Percentiles rank a stretch among this genome's conserved stretches.
phyloP scores from a whole-genome alignment of 1,140 invertebrate species.

The Zaprionus gabonicus region DNA sequence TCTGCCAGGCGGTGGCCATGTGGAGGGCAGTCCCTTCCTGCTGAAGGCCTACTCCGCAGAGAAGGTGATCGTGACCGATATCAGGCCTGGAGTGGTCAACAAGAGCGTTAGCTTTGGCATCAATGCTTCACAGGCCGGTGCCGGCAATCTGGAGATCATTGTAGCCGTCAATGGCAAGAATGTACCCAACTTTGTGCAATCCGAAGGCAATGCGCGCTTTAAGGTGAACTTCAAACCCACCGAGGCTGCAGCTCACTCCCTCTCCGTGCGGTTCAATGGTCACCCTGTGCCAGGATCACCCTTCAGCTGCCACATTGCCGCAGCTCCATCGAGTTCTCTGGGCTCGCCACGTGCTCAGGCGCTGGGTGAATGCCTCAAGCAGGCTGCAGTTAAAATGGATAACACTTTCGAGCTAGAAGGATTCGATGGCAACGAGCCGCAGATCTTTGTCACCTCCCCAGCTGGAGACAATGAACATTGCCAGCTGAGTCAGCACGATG shows the following conservation, averaged over 20 bases:
- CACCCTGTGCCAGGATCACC: constrained; percentile 97
- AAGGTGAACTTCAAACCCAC: constrained; percentile 98
- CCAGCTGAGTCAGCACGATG: constrained; percentile 86
- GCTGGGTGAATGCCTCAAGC: constrained; percentile 86
- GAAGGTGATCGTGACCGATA: constrained; percentile 93
- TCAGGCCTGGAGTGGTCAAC: constrained; percentile 94
- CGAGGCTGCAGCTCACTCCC: constrained; percentile 93
- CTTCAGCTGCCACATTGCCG: constrained; percentile 92
- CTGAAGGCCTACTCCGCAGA: constrained; percentile 97
- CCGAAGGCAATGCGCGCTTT: constrained; percentile 98
- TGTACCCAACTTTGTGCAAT: constrained; percentile 99
- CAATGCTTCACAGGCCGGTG: constrained; percentile 91
- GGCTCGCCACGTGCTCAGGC: constrained; percentile 85
- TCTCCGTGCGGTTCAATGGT: constrained; percentile 98
- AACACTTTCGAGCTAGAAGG: constrained; percentile 83
- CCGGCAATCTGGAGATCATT: constrained; percentile 98
- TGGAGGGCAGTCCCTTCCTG: constrained; percentile 97
- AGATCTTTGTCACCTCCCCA: constrained; percentile 91
- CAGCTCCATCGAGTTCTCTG: constrained; percentile 69
- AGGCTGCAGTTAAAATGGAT: constrained; percentile 86
- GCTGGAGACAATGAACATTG: constrained; percentile 90
- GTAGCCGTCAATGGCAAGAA: constrained; percentile 98
- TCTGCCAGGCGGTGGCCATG: constrained; percentile 90
- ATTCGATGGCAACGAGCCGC: constrained; percentile 86
- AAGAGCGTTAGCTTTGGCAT: constrained; percentile 97